phyloP scores from a whole-genome alignment of 2,113 vertebrate genomes.

The Oophaga pumilio region DNA sequence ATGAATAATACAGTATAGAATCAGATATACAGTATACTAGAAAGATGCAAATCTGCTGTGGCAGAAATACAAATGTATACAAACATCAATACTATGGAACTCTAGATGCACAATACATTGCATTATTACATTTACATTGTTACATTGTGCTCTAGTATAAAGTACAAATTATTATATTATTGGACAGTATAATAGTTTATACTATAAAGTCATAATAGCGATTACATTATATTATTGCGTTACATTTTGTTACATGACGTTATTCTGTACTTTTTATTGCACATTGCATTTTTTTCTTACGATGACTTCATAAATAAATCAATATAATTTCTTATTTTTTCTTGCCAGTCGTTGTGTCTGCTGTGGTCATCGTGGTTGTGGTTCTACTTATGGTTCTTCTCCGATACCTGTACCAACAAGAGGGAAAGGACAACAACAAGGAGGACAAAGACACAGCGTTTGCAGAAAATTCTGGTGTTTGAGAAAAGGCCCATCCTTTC shows the following conservation, averaged over 20 bases:
- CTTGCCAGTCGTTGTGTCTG: slow-evolving; percentile 71
- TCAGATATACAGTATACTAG: no score
- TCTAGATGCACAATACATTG: no score
- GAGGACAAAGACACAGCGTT: slow-evolving; percentile 87
- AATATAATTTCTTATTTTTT: neutral
- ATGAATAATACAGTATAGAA: no score
- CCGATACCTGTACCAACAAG: slow-evolving; percentile 73
- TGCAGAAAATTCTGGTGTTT: slow-evolving; percentile 75
- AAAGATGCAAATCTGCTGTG: no score
- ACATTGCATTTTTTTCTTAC: no score
- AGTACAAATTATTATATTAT: no score
- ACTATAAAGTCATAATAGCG: no score
- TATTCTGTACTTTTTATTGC: no score
- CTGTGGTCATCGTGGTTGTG: slow-evolving; percentile 74
- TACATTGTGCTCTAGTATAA: neutral
- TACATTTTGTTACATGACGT: neutral
- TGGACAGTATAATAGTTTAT: no score
- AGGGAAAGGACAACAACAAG: slow-evolving; percentile 81
- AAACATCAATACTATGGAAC: no score
- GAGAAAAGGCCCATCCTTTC: slow-evolving; percentile 74
- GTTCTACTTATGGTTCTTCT: slow-evolving; percentile 70
- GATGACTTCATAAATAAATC: no score
- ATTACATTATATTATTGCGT: neutral
- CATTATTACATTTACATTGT: neutral
- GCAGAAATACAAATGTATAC: no score